These are phyloP conservation scores for Gopherus flavomarginatus DNA, from an alignment of 2,113 vertebrate species.

Conservation along the genomic window DNA sequence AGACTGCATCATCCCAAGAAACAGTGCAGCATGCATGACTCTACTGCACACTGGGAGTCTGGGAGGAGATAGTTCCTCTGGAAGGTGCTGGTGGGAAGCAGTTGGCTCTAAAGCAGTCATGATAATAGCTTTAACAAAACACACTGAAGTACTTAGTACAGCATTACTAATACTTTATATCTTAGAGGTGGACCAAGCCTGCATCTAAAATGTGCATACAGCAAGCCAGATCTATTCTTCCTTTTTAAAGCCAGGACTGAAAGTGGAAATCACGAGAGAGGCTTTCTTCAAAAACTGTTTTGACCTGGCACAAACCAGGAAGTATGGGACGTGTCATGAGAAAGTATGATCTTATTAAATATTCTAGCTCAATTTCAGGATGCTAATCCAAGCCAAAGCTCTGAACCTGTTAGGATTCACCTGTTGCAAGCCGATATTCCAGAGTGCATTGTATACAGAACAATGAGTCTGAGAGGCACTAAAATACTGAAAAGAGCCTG, in stretches of 20 bases:
- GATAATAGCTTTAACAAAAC: background rate
- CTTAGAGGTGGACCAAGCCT: fast-evolving
- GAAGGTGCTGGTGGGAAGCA: background rate
- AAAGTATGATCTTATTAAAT: background rate
- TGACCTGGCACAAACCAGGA: background rate
- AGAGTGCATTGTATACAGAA: background rate
- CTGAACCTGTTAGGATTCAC: background rate
- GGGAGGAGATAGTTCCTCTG: too few species aligned
- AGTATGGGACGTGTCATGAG: background rate
- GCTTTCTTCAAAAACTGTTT: background rate
- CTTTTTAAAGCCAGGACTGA: background rate
- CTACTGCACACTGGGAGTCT: background rate
- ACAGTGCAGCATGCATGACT: background rate
- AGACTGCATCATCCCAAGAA: background rate
- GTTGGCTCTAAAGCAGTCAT: background rate
- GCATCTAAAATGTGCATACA: background rate
- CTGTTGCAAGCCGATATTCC: background rate
- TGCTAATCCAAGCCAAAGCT: background rate
- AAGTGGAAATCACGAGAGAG: background rate
- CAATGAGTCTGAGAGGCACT: background rate
- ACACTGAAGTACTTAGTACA: background rate
- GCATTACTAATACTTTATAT: background rate
- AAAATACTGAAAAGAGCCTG: background rate
- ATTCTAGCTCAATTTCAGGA: background rate
- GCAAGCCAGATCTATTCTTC: background rate